Percentiles rank a stretch among this genome's conserved stretches.
Conservation (phyloP, 2,113 vertebrate genomes). For the Coptodon rendalli region DNA sequence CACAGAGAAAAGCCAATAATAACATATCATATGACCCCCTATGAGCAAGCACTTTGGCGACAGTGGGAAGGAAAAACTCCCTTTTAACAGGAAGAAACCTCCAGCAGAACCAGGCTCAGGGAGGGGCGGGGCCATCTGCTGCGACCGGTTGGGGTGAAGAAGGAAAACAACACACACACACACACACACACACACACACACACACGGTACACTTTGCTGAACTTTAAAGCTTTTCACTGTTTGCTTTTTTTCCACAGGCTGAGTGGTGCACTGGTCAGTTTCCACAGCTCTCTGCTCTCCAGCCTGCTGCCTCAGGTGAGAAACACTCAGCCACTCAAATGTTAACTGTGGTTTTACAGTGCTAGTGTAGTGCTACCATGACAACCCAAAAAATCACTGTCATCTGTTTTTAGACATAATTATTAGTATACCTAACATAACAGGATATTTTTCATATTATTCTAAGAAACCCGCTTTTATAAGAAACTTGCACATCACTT, state of each 20-base stretch:
- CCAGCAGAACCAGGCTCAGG: too few relatives aligned
- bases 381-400: not conserved
- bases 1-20: too few relatives aligned
- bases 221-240: not conserved
- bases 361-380: not conserved
- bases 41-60: too few relatives aligned
- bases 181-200: too few relatives aligned
- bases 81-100: too few relatives aligned
- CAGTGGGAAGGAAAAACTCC: too few relatives aligned
- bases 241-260: slow-evolving; percentile 66
- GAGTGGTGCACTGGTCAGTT: slow-evolving; percentile 80
- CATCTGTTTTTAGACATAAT: not conserved
- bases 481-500: accelerated
- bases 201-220: accelerated
- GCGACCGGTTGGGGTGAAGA: too few relatives aligned
- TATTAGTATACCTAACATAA: accelerated
- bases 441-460: not conserved
- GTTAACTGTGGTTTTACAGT: not conserved
- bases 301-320: slow-evolving; percentile 81
- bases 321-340: not conserved
- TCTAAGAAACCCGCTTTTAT: not conserved
- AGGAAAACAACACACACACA: not conserved
- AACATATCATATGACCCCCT: too few relatives aligned
- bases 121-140: too few relatives aligned
- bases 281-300: slow-evolving; percentile 85